Evolutionary conservation across 2,113 vertebrate genomes (phyloP).

Genomic region (Semnornis frantzii): DNA sequence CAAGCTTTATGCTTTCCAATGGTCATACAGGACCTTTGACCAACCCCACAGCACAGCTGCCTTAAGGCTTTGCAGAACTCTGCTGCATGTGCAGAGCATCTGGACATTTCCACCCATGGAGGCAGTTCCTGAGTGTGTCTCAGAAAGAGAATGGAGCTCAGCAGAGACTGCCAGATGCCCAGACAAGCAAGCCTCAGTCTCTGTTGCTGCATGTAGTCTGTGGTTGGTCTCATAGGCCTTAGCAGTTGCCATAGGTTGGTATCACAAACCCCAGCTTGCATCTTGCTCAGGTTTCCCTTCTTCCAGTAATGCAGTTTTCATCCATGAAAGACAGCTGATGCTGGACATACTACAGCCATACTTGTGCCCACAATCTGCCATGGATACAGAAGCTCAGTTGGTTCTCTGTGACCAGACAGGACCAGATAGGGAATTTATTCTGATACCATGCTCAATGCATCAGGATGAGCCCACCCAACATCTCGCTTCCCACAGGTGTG

Average conservation of each 20-base stretch:
- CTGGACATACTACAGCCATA: neutral
- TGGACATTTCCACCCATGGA: neutral
- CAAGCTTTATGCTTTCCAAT: neutral
- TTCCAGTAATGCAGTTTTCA: neutral
- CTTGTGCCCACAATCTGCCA: neutral
- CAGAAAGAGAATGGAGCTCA: neutral
- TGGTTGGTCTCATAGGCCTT: neutral
- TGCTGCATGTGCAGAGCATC: slow-evolving; percentile 33
- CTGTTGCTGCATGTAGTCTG: neutral
- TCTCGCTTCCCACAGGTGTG: neutral
- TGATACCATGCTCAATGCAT: neutral
- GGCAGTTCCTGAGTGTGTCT: slow-evolving; percentile 21
- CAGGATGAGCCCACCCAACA: neutral
- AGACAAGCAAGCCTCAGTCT: neutral
- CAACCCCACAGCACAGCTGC: neutral
- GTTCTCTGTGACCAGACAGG: neutral
- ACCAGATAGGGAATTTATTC: neutral
- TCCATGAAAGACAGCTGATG: neutral
- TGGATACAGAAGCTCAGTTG: rapidly evolving
- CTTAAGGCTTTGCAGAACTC: neutral
- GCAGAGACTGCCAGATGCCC: neutral
- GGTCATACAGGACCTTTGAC: neutral
- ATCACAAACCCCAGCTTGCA: neutral
- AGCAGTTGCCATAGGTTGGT: neutral
- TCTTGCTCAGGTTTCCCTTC: neutral